Evolutionary conservation across 2,797 vertebrate genomes (phyloP), one percentile per base, ranked within the genome.

Genomic region (Epinephelus awoara): DNA sequence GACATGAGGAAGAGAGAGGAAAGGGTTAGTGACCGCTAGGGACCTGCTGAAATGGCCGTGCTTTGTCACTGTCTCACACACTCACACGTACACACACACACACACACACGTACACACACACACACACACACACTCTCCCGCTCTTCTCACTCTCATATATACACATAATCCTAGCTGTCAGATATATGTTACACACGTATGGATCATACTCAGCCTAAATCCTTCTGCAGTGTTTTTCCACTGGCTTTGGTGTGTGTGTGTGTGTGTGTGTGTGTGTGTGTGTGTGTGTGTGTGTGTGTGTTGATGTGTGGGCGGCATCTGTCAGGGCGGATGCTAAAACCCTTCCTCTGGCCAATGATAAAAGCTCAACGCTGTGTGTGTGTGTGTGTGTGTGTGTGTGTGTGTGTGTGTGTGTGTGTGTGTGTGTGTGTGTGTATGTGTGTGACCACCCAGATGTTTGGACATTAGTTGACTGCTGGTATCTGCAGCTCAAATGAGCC

Each of bases 151-250:
- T 50, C 75, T 84, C 80, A 73, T 91, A 85, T 86, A 91, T 83
- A 89, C 79, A 83, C 86, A 88, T 92, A 91, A 93, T 93, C 92
- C 87, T 0, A 63, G 80, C 88, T 94, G 93, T 92, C 88, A 92
- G 73, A 89, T 92, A 75, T 84, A 84, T 55, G 83, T 82, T 87
- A 77, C 84, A 91, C 85, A 84, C 49, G 81, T 86, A 92, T 92
- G 86, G 87, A 93, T 92, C 89, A 90, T 64, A 79, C 72, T 89
- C 80, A 67, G 55, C 17, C 72, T 71, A 88, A 91, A 89, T 92
- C 88, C 89, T 81, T 73, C 51, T 62, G 7, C 52, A 18, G 70
- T 83, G 80, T 86, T 90, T 81, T 77, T 66, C 68, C 55, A 56
- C 62, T 62, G 17, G 51, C 18, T 65, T 12, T 67, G 44, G 50